phyloP scores from a whole-genome alignment of 1,140 invertebrate genomes.

The Liolophura sinensis region DNA sequence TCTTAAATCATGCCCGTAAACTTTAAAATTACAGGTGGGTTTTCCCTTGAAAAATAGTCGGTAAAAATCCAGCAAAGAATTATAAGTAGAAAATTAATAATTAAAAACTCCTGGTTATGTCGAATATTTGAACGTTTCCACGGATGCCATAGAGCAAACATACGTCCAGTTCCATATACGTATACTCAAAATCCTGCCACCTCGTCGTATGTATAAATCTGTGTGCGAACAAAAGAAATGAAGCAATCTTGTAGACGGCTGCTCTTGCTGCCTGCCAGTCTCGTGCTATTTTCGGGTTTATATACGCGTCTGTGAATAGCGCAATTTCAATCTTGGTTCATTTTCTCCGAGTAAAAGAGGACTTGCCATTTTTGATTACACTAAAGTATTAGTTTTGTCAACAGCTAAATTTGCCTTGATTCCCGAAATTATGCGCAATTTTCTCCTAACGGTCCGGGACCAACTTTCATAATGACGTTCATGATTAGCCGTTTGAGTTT shows the following conservation, averaged over 20 bases:
- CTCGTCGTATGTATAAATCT: constrained; percentile 6
- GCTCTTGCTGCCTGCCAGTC: constrained; percentile 9
- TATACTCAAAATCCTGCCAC: neutral
- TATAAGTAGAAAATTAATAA: too few relatives aligned
- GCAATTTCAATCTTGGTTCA: constrained; percentile 38
- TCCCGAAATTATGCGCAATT: constrained; percentile 35
- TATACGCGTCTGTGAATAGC: constrained; percentile 42
- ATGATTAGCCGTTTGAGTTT: constrained; percentile 41
- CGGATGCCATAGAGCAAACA: too few relatives aligned
- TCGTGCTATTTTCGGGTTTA: constrained; percentile 12
- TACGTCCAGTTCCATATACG: too few relatives aligned
- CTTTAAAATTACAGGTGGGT: neutral
- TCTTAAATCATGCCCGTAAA: neutral
- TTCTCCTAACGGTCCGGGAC: constrained; percentile 31
- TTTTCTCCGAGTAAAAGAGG: constrained; percentile 35
- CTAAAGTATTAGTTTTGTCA: constrained; percentile 46
- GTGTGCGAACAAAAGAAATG: neutral
- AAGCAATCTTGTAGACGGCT: neutral
- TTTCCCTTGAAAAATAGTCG: neutral
- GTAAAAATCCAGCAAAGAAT: neutral
- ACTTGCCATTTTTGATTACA: constrained; percentile 42
- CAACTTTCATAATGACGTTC: constrained; percentile 46
- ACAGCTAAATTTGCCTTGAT: constrained; percentile 45
- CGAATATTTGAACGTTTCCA: too few relatives aligned
- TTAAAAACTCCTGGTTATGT: too few relatives aligned